phyloP scores from a whole-genome alignment of 2,113 vertebrate species.

The Limnothrissa miodon region DNA sequence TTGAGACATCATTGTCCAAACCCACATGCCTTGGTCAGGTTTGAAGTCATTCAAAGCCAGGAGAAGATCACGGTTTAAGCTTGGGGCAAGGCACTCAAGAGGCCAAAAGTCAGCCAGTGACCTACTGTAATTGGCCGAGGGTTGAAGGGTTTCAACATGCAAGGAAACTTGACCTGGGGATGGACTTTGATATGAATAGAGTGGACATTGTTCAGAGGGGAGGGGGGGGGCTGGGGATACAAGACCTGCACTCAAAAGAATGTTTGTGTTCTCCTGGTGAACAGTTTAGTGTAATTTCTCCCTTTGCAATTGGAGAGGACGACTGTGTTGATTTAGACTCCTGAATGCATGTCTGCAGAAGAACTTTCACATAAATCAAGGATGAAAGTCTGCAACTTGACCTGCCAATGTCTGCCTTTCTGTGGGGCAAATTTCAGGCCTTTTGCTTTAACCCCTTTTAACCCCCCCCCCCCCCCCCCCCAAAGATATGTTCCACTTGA shows the following conservation, averaged over 20 bases:
- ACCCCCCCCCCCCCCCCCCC: too few relatives aligned
- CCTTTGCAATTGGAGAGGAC: constrained; percentile 16
- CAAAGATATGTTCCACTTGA: too few relatives aligned
- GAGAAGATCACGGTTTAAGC: constrained; percentile 35
- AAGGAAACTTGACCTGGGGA: constrained; percentile 40
- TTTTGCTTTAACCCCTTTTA: neutral
- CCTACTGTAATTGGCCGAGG: constrained; percentile 32
- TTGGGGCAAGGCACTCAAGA: constrained; percentile 27
- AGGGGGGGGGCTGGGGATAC: neutral
- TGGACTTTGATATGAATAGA: constrained; percentile 43
- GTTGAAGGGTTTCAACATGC: constrained; percentile 39
- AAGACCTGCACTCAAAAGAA: constrained; percentile 26
- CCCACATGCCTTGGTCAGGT: constrained; percentile 10
- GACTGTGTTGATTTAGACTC: constrained; percentile 18
- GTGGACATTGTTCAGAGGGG: constrained; percentile 38
- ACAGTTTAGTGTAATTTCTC: constrained; percentile 47
- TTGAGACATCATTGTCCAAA: neutral
- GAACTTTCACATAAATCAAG: constrained; percentile 19
- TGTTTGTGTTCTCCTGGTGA: constrained; percentile 36
- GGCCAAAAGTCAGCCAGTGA: constrained; percentile 35
- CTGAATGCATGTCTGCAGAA: constrained; percentile 11
- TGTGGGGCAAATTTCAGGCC: constrained; percentile 3
- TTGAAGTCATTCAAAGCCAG: constrained; percentile 19
- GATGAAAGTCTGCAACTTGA: constrained; percentile 27
- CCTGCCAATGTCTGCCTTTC: constrained; percentile 21